Evolutionary conservation across 2,113 vertebrate species (phyloP).

Genomic region (Tachycineta bicolor): DNA sequence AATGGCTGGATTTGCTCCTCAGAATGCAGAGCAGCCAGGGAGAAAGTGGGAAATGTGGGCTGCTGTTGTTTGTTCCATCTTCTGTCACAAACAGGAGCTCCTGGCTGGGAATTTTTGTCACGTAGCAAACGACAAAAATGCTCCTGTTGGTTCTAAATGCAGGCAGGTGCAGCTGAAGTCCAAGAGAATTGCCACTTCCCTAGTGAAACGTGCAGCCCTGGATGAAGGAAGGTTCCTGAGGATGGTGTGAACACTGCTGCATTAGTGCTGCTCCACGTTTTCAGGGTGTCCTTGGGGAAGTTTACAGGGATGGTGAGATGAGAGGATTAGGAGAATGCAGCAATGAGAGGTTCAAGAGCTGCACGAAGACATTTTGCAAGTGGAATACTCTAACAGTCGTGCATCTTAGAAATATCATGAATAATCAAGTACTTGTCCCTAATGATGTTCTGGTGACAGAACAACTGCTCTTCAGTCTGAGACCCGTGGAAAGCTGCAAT

Average conservation of each 20-base stretch:
- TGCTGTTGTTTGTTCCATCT: neutral
- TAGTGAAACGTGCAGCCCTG: neutral
- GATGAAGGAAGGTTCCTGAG: neutral
- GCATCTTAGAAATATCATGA: neutral
- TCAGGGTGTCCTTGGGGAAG: neutral
- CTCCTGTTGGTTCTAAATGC: neutral
- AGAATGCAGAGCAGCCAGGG: neutral
- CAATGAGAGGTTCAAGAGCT: neutral
- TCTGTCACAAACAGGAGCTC: accelerated
- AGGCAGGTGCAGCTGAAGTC: neutral
- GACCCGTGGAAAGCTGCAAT: neutral
- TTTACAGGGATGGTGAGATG: neutral
- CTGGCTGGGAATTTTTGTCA: neutral
- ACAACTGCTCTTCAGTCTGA: neutral
- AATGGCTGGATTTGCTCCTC: neutral
- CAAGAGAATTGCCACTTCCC: neutral
- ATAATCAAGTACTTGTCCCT: neutral
- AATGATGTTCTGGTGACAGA: neutral
- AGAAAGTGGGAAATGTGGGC: neutral
- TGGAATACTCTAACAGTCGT: neutral
- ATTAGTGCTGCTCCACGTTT: neutral
- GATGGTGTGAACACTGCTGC: neutral
- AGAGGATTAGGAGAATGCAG: neutral
- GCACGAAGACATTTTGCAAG: neutral
- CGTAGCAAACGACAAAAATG: accelerated